Evolutionary conservation across 1,140 invertebrate species (phyloP), one percentile per base, ranked within the genome.

Genomic region (Pararge aegeria): DNA sequence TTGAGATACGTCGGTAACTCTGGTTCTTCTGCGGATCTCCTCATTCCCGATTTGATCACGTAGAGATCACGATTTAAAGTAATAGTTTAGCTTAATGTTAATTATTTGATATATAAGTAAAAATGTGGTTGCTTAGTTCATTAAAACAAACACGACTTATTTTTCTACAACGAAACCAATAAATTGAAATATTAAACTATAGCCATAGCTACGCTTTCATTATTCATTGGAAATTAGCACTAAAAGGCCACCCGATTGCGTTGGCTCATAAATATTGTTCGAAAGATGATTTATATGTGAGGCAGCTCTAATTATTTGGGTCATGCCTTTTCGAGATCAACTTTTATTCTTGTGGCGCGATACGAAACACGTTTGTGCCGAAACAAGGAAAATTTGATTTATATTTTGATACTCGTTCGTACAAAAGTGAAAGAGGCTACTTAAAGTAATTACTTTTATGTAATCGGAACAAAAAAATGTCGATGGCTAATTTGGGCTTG

Each of bases 261-360:
- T 75, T 70, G 62, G 37, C 60, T 74, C 78, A 77, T 83, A 85
- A 83, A 83, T 82, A 80, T 78, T 77, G 77, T 78, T 75, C 72
- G 75, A 74, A 70, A 76, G 71, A 83, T 85, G 79, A 83, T 85
- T 85, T 83, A 85, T 81, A 71, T 66, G 64, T 73, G 68, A 78
- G 68, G 61, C 68, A 61, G 70, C 73, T 77, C 80, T 82, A 83
- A 83, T 83, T 85, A 85, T 85, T 85, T 83, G 70, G 80, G 80
- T 74, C 78, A 74, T 66, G 61, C 72, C 53, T 78, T 77, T 78
- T 73, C 61, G 57, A 84, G 76, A 80, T 77, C 73, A 69, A 73
- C 55, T 73, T 85, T 79, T 73, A 61, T 75, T 70, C 55, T 64
- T 50, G 38, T 49, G 40, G 46, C 52, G 44, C 24, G 30, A 40